phyloP scores from a whole-genome alignment of 2,797 vertebrate genomes.

The Macropus fuliginosus region DNA sequence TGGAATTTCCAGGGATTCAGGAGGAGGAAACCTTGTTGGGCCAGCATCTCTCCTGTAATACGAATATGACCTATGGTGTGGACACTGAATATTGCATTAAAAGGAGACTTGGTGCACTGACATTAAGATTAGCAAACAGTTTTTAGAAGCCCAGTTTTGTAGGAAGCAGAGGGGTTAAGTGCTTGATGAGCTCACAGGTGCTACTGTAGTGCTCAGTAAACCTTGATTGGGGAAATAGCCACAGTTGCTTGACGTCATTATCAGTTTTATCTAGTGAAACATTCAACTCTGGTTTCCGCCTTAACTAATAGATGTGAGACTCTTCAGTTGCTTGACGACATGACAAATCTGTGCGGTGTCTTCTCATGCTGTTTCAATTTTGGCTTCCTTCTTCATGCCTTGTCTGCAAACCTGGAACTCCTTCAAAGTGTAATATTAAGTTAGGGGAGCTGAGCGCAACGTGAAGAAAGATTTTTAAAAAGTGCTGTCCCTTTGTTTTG shows the following conservation, averaged over 20 bases:
- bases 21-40: not conserved
- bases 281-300: conserved; percentile 56
- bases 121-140: not conserved
- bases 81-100: not conserved
- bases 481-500: conserved; percentile 66
- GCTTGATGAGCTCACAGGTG: not conserved
- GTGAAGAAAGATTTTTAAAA: conserved; percentile 42
- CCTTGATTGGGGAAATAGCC: not conserved
- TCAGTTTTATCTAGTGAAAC: not conserved
- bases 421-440: conserved; percentile 11
- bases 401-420: conserved; percentile 13
- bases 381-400: conserved; percentile 20
- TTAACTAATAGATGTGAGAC: accelerated
- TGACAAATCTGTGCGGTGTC: not conserved
- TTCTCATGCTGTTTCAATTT: conserved; percentile 55
- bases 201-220: not conserved
- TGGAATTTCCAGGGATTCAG: not conserved
- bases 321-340: conserved; percentile 5
- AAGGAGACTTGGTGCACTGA: not conserved
- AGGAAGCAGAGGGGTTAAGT: not conserved
- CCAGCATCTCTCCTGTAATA: not conserved
- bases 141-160: not conserved
- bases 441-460: conserved; percentile 32
- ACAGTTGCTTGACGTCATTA: not conserved
- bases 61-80: accelerated